Percentiles rank a stretch among this genome's conserved stretches.
Evolutionary conservation across 2,113 vertebrate genomes (phyloP).

Genomic region (Oceanodroma tethys): DNA sequence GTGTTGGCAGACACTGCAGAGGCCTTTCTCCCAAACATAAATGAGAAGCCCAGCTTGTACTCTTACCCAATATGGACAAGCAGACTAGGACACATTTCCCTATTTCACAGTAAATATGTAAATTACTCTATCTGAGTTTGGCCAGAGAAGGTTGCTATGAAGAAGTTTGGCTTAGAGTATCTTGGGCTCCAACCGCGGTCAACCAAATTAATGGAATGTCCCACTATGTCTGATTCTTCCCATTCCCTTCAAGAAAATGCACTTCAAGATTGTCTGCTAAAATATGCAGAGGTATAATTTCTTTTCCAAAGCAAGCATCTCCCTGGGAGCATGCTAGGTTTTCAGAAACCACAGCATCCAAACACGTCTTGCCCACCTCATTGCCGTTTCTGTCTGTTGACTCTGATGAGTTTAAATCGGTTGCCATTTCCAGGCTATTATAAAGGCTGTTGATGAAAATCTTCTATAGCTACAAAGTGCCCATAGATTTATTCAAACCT

Average conservation of each 20-base stretch:
- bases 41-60: background rate
- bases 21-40: background rate
- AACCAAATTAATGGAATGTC: background rate
- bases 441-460: background rate
- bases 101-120: background rate
- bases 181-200: background rate
- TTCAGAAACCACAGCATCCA: background rate
- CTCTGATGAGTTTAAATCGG: background rate
- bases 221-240: background rate
- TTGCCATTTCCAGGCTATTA: background rate
- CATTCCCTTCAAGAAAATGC: background rate
- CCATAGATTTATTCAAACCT: background rate
- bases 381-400: background rate
- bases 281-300: background rate
- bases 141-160: background rate
- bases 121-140: background rate
- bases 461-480: background rate
- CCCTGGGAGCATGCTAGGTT: background rate
- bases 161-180: background rate
- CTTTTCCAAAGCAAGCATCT: background rate
- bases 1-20: background rate
- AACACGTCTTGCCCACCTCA: background rate
- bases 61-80: background rate
- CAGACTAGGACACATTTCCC: background rate
- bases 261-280: background rate